phyloP scores from a whole-genome alignment of 2,797 vertebrate genomes.

The Sphenodon punctatus region DNA sequence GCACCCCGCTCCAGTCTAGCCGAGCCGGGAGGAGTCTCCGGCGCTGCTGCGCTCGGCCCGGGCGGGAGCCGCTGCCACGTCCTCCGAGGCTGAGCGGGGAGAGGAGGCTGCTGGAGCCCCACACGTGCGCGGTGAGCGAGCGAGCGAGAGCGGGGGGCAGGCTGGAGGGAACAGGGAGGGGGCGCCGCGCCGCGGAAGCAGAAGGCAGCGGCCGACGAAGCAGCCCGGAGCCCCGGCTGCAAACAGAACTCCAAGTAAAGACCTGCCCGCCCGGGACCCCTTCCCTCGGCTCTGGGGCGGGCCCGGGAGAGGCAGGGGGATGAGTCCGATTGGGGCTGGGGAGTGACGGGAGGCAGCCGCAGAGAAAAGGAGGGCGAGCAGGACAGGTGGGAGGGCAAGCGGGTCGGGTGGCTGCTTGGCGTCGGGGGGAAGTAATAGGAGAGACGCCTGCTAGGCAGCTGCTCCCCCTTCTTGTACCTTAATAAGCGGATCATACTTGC shows the following conservation, averaged over 20 bases:
- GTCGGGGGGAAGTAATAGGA: no score
- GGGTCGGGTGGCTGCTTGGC: neutral
- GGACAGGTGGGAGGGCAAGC: no score
- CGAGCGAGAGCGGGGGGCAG: neutral
- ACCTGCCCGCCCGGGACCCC: neutral
- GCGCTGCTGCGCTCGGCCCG: neutral
- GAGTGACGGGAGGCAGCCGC: no score
- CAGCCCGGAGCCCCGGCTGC: neutral
- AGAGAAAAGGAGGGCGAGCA: no score
- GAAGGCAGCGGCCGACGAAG: slow-evolving; percentile 45
- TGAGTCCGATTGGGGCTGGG: neutral
- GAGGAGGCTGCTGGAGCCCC: slow-evolving; percentile 24
- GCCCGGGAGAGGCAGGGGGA: neutral
- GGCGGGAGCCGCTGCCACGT: slow-evolving; percentile 45
- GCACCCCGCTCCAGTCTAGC: slow-evolving; percentile 41
- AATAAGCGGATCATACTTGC: neutral
- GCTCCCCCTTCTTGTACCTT: no score
- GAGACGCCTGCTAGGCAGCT: neutral
- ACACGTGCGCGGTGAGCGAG: slow-evolving; percentile 31
- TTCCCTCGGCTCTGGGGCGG: neutral
- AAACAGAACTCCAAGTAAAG: neutral
- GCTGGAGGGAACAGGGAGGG: slow-evolving; percentile 56
- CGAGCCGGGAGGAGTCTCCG: slow-evolving; percentile 56
- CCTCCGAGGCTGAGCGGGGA: slow-evolving; percentile 24
- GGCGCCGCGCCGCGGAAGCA: slow-evolving; percentile 61